Conservation (phyloP, 2,797 vertebrate genomes). For the Atherinosoma microstoma region DNA sequence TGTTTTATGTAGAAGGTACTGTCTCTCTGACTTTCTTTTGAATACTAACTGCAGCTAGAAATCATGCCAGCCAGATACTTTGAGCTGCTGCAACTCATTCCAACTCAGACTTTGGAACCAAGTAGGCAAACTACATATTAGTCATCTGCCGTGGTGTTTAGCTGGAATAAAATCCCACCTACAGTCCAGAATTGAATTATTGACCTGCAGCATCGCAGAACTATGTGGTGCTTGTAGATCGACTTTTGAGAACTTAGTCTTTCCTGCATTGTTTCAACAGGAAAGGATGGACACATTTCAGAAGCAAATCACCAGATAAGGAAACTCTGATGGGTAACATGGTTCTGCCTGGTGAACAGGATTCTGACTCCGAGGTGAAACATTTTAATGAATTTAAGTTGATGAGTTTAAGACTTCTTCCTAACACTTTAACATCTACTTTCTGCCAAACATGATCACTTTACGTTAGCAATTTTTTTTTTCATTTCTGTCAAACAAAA, state of each 20-base stretch:
- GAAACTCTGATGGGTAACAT: conserved; percentile 76
- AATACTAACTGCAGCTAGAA: not conserved
- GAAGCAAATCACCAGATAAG: conserved; percentile 59
- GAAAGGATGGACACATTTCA: conserved; percentile 37
- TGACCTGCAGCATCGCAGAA: not conserved
- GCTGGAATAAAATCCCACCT: not conserved
- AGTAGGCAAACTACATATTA: not conserved
- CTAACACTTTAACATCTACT: too few species aligned
- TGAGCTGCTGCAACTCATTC: not conserved
- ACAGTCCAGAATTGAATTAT: not conserved
- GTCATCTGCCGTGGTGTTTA: not conserved
- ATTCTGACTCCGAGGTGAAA: conserved; percentile 70
- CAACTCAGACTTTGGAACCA: not conserved
- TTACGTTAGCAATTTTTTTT: too few species aligned
- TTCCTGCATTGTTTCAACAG: conserved; percentile 33
- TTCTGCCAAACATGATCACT: too few species aligned
- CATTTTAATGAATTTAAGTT: not conserved
- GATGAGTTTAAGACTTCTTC: not conserved
- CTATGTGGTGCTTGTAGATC: not conserved
- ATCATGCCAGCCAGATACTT: not conserved
- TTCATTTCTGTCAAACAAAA: too few species aligned
- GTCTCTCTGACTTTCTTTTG: not conserved
- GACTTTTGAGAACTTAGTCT: not conserved
- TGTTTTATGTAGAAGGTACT: conserved; percentile 77
- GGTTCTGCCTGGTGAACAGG: conserved; percentile 47